Evolutionary conservation across 2,888 invertebrate species (phyloP).

Genomic region (Lasioglossum morio): DNA sequence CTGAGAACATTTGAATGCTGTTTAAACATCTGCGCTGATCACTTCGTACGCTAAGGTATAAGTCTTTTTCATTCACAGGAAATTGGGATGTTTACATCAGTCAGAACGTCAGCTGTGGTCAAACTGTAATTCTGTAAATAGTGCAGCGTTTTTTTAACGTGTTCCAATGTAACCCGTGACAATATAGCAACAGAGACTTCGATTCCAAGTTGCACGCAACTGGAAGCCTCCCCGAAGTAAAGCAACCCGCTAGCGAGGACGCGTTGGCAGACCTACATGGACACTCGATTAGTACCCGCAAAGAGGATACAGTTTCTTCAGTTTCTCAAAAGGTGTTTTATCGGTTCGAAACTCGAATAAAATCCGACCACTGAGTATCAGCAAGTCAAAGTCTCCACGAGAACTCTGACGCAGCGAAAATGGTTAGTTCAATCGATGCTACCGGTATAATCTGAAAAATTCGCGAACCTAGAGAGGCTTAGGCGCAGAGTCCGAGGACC

Average conservation of each 20-base stretch:
- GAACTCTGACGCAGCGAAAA: neutral
- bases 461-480: neutral
- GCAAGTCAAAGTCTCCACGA: neutral
- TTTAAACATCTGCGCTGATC: neutral
- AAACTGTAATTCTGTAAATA: neutral
- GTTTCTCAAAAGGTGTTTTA: no score
- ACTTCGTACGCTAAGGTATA: neutral
- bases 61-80: neutral
- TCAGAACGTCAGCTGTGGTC: neutral
- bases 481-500: neutral
- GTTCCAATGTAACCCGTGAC: no score
- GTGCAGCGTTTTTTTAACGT: no score
- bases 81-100: neutral
- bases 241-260: neutral
- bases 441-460: neutral
- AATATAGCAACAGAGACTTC: no score
- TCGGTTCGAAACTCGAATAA: no score
- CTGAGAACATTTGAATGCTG: neutral
- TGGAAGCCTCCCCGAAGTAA: neutral
- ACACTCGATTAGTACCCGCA: neutral
- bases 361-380: neutral
- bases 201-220: no score
- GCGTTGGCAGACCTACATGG: neutral
- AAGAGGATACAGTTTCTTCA: neutral
- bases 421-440: neutral